Evolutionary conservation across 2,888 invertebrate genomes (phyloP), one percentile per base, ranked within the genome.

Genomic region (Buathra laborator): DNA sequence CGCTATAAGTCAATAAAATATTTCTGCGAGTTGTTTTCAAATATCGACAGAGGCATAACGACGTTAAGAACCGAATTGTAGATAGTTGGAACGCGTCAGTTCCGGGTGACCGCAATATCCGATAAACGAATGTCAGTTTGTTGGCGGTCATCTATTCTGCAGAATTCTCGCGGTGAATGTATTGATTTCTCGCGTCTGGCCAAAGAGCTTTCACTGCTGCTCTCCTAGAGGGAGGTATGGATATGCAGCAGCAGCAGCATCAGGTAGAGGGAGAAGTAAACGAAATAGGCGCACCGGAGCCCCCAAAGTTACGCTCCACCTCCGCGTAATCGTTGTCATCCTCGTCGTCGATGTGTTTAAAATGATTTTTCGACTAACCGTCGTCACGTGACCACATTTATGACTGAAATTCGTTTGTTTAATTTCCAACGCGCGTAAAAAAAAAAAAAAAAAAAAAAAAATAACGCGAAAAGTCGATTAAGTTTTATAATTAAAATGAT

Each of bases 181-280:
- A 81, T 81, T 80, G 75, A 84, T 80, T 79, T 80, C 32, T 75
- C 76, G 72, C 48, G 81, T 79, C 83, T 67, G 76, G 72, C 67
- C 46, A 37, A 80, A 56, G 66, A 83, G 76, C 76, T 85, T 85
- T 24, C 72, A 62, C 77, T 67, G 72, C 66, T 76, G 80, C 62
- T 76, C 76, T 72, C 75, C 82, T 72, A 85, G 85, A 85, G 83
- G 85, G 84, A 78, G 84, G 16, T 78, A 46, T 51, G 24, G 66
- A 81, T 72, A 62, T 78, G 77, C 53, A 64, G 77, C 74, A 37
- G 24, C 24, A 24, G 24, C 3, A 72, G 71, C 68, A 48, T 43
- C 67, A 78, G 59, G 64, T 64, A 66, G 79, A 72, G 70, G 70
- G 72, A 81, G 75, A 75, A 32, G 37, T 46, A 32, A 66, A 71